Evolutionary conservation across 2,797 vertebrate species (phyloP), one percentile per base, ranked within the genome.

Genomic region (Agapornis canus): DNA sequence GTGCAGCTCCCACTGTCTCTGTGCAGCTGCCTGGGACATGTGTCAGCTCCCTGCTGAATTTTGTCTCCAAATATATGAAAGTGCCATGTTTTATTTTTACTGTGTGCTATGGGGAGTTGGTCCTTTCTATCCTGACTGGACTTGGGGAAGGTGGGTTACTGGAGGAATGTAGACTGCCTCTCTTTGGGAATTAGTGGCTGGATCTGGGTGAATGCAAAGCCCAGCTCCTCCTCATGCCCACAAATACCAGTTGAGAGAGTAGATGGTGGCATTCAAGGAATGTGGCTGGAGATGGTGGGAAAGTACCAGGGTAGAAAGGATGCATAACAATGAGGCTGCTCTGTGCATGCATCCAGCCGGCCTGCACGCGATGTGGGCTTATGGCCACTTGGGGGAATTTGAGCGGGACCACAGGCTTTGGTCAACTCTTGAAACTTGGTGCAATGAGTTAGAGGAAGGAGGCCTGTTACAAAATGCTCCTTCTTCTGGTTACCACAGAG

Each of bases 401-500:
- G 75, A 48, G 51, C 31, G 35, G 68, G 56, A 35, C 31, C 63
- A 13, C 64, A 79, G 79, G 35, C 73, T 76, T 79, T 1, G 0
- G 63, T 39, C 42, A 7, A 4, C 45, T 65, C 65, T 14, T 31
- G 32, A 68, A 73, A 66, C 22, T 12, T 25, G 1, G 25, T 13
- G 14, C 66, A 35, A 5, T 15, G 66, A 69, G 42, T 81, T 81
- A 92, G 69, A 91, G 92, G 94, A 96, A 92, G 93, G 51, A 94
- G 89, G 39, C 20, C 56, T 54, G 21, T 92, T 90, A 72, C 47
- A 89, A 90, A 92, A 86, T 25, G 25, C 49, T 86, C 2, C 57
- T 93, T 89, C 39, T 92, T 89, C 39, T 92, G 78, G 69, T 94
- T 95, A 32, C 94, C 77, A 63, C 72, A 90, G 89, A 86, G 85